Percentiles rank a stretch among this genome's conserved stretches.
Evolutionary conservation across 2,888 invertebrate species (phyloP).

Genomic region (Agrochola macilenta): DNA sequence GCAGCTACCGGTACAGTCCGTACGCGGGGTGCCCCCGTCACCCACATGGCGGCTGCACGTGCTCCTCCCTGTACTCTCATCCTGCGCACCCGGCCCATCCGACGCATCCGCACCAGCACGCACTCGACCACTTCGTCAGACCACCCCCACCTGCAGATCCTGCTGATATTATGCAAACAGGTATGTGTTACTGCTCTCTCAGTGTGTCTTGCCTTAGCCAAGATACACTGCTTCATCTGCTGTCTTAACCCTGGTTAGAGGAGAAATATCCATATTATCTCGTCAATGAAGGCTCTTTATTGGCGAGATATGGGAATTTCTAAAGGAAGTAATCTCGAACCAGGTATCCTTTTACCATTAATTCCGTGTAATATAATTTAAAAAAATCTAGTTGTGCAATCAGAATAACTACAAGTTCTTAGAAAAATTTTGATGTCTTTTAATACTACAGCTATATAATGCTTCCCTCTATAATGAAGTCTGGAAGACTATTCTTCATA

Average conservation of each 20-base stretch:
- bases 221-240: background rate
- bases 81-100: slow-evolving; percentile 88
- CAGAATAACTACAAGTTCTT: background rate
- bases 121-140: slow-evolving; percentile 89
- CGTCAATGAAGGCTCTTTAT: background rate
- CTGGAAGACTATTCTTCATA: background rate
- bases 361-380: background rate
- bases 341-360: background rate
- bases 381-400: background rate
- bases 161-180: slow-evolving; percentile 89
- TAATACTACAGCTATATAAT: background rate
- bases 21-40: slow-evolving; percentile 93
- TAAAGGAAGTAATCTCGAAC: background rate
- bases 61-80: slow-evolving; percentile 89
- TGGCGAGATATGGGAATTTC: background rate
- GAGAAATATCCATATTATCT: background rate
- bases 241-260: background rate
- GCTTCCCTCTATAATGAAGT: background rate
- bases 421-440: background rate
- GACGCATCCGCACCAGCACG: slow-evolving; percentile 90
- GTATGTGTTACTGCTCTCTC: slow-evolving; percentile 66
- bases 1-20: slow-evolving; percentile 88
- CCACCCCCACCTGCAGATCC: slow-evolving; percentile 88
- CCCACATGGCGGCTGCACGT: slow-evolving; percentile 94
- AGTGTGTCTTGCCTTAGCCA: background rate